phyloP scores from a whole-genome alignment of 2,888 invertebrate genomes.

The Leucophenga montana region DNA sequence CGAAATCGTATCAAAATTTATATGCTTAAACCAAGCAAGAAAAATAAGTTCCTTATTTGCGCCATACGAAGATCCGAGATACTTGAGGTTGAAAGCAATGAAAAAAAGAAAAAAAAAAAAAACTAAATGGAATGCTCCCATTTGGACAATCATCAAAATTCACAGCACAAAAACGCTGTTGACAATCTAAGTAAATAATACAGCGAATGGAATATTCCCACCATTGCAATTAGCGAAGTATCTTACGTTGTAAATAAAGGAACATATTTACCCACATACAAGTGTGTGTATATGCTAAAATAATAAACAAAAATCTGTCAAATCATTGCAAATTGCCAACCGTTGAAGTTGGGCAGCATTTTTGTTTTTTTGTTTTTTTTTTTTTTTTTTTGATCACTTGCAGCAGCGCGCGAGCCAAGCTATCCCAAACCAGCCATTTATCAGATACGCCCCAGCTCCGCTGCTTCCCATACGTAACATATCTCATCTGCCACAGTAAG shows the following conservation, averaged over 20 bases:
- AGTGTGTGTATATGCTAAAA: background rate
- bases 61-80: no score
- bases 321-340: background rate
- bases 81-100: no score
- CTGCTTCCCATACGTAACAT: no score
- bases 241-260: slow-evolving; percentile 12
- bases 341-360: background rate
- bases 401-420: slow-evolving; percentile 3
- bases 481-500: slow-evolving; percentile 6
- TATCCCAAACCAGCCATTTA: background rate
- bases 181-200: slow-evolving; percentile 4
- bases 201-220: slow-evolving; percentile 26
- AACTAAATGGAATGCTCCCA: background rate
- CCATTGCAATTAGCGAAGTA: background rate
- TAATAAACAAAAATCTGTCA: background rate
- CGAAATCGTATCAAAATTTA: background rate
- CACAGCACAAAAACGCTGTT: background rate
- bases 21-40: no score
- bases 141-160: background rate
- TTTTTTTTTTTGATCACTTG: background rate
- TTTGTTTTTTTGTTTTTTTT: no score
- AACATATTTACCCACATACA: background rate
- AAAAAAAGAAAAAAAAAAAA: no score
- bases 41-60: no score
- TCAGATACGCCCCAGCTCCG: background rate